Evolutionary conservation across 1,140 invertebrate species (phyloP).

Genomic region (Cydia amplana): DNA sequence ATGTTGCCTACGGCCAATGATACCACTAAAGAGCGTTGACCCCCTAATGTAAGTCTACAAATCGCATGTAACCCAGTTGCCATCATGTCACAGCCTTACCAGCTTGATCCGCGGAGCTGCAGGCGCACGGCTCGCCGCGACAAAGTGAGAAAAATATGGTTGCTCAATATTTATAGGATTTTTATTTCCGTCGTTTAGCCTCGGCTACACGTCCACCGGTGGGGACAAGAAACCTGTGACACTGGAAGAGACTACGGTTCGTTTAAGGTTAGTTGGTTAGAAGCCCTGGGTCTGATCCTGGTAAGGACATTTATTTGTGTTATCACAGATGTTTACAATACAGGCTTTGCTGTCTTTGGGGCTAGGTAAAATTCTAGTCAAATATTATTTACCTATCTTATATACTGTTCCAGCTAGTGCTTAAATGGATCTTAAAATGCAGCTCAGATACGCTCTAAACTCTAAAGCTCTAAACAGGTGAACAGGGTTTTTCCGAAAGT

Average conservation of each 20-base stretch:
- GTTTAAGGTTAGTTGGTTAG: background rate
- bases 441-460: no score
- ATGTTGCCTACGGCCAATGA: no score
- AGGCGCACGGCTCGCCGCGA: slow-evolving; percentile 54
- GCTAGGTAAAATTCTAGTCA: no score
- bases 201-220: slow-evolving; percentile 58
- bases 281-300: slow-evolving; percentile 42
- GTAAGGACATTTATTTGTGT: no score
- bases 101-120: slow-evolving; percentile 44
- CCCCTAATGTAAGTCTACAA: background rate
- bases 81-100: slow-evolving; percentile 35
- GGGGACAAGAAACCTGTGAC: slow-evolving; percentile 40
- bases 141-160: slow-evolving; percentile 78
- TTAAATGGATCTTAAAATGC: no score
- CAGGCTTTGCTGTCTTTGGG: no score
- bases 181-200: slow-evolving; percentile 76
- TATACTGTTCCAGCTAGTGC: no score
- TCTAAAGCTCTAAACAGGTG: no score
- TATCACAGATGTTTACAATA: no score
- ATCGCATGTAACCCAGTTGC: slow-evolving; percentile 14
- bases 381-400: no score
- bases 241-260: background rate
- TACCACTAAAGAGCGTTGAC: no score
- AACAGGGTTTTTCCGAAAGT: no score
- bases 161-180: slow-evolving; percentile 78